Evolutionary conservation across 2,888 invertebrate genomes (phyloP), one percentile per base, ranked within the genome.

Genomic region (Biston betularia): DNA sequence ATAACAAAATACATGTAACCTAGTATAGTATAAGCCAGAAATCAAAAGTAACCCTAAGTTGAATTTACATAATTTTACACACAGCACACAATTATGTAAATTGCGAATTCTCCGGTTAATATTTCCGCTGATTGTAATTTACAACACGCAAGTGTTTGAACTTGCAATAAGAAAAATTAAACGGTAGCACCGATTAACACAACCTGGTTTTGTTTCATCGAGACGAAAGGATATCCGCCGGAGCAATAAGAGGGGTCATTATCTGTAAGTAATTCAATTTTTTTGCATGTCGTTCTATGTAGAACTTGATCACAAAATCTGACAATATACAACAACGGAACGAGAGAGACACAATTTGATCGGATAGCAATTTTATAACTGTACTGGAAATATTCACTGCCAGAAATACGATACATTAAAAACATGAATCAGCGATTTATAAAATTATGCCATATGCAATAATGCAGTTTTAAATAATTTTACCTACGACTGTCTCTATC

Each of bases 161-260:
- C 81, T 81, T 75, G 71, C 71, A 78, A 80, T 76, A 64, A 34
- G 42, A 64, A 81, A 80, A 74, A 74, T 71, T 78, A 80, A 86
- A 90, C 90, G 87, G 92, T 92, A 92, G 91, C 90, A 77, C 74
- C 74, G 75, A 79, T 79, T 75, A 77, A 38, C 66, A 57, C 57
- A 77, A 70, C 72, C 77, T 76, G 83, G 63, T 87, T 88, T 85
- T 87, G 80, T 87, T 87, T 88, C 81, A 79, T 82, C 82, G 80
- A 85, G 87, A 86, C 87, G 88, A 80, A 79, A 90, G 93, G 93
- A 93, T 92, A 91, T 93, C 93, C 93, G 91, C 78, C 82, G 81
- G 75, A 78, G 76, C 80, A 80, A 72, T 80, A 81, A 78, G 84
- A 87, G 84, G 86, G 89, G 82, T 89, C 87, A 90, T 93, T 91